Evolutionary conservation across 2,113 vertebrate species (phyloP).

Genomic region (Chaenogobius annularis): DNA sequence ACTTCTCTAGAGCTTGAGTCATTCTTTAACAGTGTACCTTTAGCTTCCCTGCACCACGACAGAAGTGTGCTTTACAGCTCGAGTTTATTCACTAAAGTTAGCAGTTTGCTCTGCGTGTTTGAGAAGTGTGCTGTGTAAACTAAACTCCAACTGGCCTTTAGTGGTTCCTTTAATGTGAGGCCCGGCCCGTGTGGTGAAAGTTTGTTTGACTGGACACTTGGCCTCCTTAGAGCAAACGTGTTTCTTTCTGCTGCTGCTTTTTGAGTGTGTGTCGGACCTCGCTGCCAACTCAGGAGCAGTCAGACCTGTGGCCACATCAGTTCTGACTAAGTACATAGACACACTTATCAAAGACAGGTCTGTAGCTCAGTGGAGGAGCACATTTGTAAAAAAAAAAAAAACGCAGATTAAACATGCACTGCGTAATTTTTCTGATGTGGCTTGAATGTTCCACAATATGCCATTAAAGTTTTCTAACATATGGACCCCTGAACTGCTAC

Average conservation of each 20-base stretch:
- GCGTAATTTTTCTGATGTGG: too few species aligned
- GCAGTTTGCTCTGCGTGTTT: constrained; percentile 64
- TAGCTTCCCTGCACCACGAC: constrained; percentile 40
- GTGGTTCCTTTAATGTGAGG: constrained; percentile 50
- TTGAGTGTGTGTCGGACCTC: constrained; percentile 55
- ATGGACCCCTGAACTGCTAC: too few species aligned
- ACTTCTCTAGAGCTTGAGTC: constrained; percentile 44
- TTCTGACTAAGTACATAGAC: constrained; percentile 68
- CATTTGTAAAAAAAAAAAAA: constrained; percentile 14
- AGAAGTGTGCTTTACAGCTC: constrained; percentile 48
- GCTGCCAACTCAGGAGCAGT: constrained; percentile 61
- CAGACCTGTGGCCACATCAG: constrained; percentile 52
- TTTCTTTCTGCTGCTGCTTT: constrained; percentile 21
- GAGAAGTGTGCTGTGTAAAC: constrained; percentile 48
- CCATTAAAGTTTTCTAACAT: too few species aligned
- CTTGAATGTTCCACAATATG: too few species aligned
- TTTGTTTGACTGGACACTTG: constrained; percentile 51
- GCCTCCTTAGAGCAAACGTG: constrained; percentile 38
- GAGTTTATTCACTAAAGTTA: constrained; percentile 51
- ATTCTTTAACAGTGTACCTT: constrained; percentile 53
- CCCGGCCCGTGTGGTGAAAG: constrained; percentile 32
- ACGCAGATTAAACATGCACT: too few species aligned
- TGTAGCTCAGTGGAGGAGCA: constrained; percentile 65
- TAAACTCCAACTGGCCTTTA: constrained; percentile 34
- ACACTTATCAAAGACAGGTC: constrained; percentile 77